These are phyloP conservation scores for Yponomeuta plumbellus DNA, from an alignment of 2,888 invertebrate species.

Conservation along the genomic window DNA sequence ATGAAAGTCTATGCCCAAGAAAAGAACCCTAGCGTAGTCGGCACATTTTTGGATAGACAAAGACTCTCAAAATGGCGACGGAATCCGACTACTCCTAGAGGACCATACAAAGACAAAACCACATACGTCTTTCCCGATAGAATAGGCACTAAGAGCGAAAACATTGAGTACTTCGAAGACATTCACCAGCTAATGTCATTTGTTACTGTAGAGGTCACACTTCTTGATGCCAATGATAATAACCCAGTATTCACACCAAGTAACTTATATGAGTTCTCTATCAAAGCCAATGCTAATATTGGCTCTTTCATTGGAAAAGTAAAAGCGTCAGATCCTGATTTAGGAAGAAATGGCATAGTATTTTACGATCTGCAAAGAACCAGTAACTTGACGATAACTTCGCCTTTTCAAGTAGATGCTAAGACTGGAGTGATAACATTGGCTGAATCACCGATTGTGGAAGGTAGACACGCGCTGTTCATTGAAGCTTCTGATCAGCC, in stretches of 20 bases:
- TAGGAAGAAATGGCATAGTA: conserved; percentile 83
- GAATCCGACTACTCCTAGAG: conserved; percentile 40
- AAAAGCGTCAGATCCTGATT: conserved; percentile 88
- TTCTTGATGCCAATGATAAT: conserved; percentile 94
- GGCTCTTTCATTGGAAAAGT: conserved; percentile 87
- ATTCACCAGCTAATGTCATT: conserved; percentile 61
- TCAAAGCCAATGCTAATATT: conserved; percentile 80
- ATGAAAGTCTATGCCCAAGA: conserved; percentile 89
- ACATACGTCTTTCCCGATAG: conserved; percentile 69
- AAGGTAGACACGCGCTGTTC: conserved; percentile 87
- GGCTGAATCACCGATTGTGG: conserved; percentile 78
- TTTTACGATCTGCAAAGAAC: conserved; percentile 84
- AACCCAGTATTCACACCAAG: conserved; percentile 90
- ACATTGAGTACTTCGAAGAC: conserved; percentile 61
- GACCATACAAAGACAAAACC: conserved; percentile 52
- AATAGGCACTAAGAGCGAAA: conserved; percentile 54
- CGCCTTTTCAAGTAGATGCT: conserved; percentile 83
- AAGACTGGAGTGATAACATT: conserved; percentile 83
- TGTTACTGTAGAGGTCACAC: conserved; percentile 87
- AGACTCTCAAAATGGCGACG: conserved; percentile 60
- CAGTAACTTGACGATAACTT: conserved; percentile 77
- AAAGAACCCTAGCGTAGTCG: conserved; percentile 81
- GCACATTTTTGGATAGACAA: conserved; percentile 59
- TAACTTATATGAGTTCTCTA: conserved; percentile 87
- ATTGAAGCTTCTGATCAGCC: conserved; percentile 91